These are phyloP conservation scores for Tigriopus californicus DNA, from an alignment of 2,888 invertebrate genomes.

Conservation along the genomic window DNA sequence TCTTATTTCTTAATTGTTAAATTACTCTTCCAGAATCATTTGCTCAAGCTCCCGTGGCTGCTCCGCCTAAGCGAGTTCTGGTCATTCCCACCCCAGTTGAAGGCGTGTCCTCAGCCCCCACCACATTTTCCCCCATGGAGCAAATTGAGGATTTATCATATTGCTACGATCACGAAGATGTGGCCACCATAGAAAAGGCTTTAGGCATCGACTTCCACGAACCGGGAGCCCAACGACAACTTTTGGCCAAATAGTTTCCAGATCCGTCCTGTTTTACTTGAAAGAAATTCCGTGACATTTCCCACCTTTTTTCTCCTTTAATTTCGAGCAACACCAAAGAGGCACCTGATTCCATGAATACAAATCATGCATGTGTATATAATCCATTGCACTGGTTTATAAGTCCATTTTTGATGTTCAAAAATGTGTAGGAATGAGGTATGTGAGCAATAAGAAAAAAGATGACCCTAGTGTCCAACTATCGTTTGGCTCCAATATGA, in stretches of 20 bases:
- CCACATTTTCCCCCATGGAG: slow-evolving; percentile 12
- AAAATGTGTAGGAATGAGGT: too few species aligned
- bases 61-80: not conserved
- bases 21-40: not conserved
- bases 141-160: slow-evolving; percentile 6
- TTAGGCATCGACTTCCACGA: slow-evolving; percentile 14
- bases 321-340: too few species aligned
- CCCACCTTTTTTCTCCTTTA: too few species aligned
- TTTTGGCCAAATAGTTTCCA: slow-evolving; percentile 6
- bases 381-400: too few species aligned
- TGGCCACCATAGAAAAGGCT: slow-evolving; percentile 7
- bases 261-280: too few species aligned
- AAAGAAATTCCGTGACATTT: too few species aligned
- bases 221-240: not conserved
- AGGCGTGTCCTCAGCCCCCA: not conserved
- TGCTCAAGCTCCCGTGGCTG: not conserved
- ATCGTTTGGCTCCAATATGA: too few species aligned
- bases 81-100: not conserved
- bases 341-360: too few species aligned
- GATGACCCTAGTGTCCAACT: too few species aligned
- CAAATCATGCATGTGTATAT: too few species aligned
- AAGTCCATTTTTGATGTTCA: too few species aligned
- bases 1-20: not conserved
- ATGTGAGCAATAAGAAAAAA: too few species aligned
- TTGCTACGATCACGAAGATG: not conserved